Evolutionary conservation across 2,888 invertebrate genomes (phyloP).

Genomic region (Spialia ferax): DNA sequence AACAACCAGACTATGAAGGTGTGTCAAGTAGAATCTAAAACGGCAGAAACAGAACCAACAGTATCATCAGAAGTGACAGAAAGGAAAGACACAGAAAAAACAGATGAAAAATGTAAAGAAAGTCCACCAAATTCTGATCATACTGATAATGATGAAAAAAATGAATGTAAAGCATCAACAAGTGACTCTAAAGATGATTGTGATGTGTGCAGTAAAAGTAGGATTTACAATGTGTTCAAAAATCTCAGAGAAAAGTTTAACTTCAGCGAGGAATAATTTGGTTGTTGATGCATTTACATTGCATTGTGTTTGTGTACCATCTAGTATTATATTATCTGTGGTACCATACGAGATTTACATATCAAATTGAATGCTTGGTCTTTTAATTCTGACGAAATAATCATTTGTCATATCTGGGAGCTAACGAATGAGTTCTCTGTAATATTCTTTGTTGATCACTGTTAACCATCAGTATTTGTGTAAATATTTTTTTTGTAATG

Average conservation of each 20-base stretch:
- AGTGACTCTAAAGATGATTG: constrained; percentile 51
- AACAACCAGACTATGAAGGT: constrained; percentile 19
- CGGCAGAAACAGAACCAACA: constrained; percentile 36
- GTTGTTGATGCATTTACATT: background rate
- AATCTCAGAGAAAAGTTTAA: constrained; percentile 72
- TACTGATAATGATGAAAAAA: constrained; percentile 38
- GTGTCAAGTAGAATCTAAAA: constrained; percentile 31
- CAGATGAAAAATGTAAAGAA: constrained; percentile 33
- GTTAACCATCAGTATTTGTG: no score
- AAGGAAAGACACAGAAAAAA: constrained; percentile 31
- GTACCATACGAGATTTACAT: background rate
- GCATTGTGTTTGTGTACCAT: background rate
- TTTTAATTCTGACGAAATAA: background rate
- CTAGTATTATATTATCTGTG: no score
- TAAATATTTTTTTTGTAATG: no score
- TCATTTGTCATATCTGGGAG: no score
- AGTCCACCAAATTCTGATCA: constrained; percentile 29
- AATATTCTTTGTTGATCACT: no score
- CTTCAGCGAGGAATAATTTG: constrained; percentile 53
- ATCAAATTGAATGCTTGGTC: background rate
- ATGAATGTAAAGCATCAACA: constrained; percentile 13
- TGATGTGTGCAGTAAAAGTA: constrained; percentile 70
- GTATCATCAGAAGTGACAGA: background rate
- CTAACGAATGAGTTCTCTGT: no score
- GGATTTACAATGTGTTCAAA: constrained; percentile 68